These are phyloP conservation scores for Probosciger aterrimus DNA, from an alignment of 2,113 vertebrate species.

Conservation along the genomic window DNA sequence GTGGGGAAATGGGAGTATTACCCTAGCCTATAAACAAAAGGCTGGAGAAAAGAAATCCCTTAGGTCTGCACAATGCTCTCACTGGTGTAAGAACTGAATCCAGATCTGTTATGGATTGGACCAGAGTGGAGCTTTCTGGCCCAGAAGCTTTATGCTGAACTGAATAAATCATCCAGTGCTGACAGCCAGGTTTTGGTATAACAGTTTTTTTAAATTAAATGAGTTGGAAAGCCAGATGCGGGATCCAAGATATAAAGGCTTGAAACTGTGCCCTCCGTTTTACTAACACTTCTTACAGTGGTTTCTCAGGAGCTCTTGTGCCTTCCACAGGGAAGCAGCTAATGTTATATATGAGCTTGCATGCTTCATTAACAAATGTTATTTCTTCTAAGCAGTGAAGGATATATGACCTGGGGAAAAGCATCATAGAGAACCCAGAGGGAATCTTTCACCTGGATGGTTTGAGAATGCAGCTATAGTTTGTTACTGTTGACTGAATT, in stretches of 20 bases:
- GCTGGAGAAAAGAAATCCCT: background rate
- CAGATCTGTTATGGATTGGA: background rate
- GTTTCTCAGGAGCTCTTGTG: background rate
- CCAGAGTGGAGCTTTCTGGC: background rate
- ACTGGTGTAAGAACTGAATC: background rate
- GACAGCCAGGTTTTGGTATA: background rate
- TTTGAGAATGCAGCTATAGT: background rate
- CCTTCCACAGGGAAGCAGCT: background rate
- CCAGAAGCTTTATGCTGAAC: background rate
- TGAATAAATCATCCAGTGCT: background rate
- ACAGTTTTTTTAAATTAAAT: background rate
- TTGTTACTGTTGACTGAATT: background rate
- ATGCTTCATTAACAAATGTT: background rate
- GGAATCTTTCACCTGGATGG: background rate
- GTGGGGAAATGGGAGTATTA: background rate
- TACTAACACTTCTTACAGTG: background rate
- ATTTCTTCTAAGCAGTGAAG: background rate
- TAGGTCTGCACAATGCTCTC: background rate
- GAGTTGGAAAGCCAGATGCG: background rate
- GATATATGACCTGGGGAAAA: background rate
- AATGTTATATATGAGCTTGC: background rate
- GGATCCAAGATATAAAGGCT: background rate
- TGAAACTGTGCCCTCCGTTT: background rate
- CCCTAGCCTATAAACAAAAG: background rate
- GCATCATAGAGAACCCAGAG: background rate